Base-by-base conservation (phyloP, 2,888 invertebrate genomes). In the Ochlodes sylvanus region DNA sequence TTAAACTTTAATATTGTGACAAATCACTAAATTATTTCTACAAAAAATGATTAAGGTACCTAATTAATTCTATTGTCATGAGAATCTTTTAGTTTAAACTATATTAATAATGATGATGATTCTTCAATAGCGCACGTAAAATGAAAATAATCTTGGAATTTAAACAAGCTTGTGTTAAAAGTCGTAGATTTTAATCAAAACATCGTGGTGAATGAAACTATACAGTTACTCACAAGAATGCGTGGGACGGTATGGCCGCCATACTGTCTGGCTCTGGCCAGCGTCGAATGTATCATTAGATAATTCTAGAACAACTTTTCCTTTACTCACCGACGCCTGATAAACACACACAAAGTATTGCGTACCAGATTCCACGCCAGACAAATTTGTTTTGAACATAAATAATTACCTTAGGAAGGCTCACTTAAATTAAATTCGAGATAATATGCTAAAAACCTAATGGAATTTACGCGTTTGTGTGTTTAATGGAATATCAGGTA, bases 181-280 rank as follows among this genome's bases (percentile, higher is more conserved):
- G 52, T 52, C 21, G 52, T 52, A 27, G 52, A 52, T 52, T 52
- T 52, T 52, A 52, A 52, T 52, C 52, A 27, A 50, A 66, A 61
- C 54, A 50, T 32, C 44, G 56, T 32, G 41, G 21, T 19, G 54
- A 67, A 67, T 61, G 61, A 67, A 44, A 62, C 50, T 61, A 55
- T 54, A 67, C 69, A 55, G 69, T 64, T 69, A 57, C 71, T 72
- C 68, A 69, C 66, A 50, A 54, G 70, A 64, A 68, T 82, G 87
- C 88, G 90, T 89, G 82, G 90, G 90, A 86, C 27, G 27, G 27
- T 27, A 27, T 82, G 78, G 79, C 69, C 79, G 79, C 80, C 78
- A 75, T 70, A 73, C 79, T 72, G 79, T 80, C 79, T 79, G 72
- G 82, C 44, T 80, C 79, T 79, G 72, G 82, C 44, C 17, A 52